Percentiles rank a stretch among this genome's conserved stretches.
These are phyloP conservation scores for Hirtodrosophila trivittata DNA, from an alignment of 2,888 invertebrate genomes.

Conservation along the genomic window DNA sequence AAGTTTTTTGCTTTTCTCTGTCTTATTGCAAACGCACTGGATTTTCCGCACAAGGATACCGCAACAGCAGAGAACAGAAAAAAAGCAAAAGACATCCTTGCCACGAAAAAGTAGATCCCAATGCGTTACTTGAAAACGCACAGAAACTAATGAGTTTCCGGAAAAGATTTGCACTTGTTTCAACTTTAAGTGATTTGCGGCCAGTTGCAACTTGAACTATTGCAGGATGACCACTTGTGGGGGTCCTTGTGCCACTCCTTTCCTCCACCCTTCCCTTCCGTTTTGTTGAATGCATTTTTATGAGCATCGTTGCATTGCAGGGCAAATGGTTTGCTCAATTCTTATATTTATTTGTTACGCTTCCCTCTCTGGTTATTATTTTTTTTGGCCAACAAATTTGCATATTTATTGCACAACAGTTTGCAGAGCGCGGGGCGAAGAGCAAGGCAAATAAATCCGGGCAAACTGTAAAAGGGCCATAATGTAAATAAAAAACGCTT, in stretches of 20 bases:
- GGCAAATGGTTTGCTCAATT: conserved; percentile 18
- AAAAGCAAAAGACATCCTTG: too few relatives aligned
- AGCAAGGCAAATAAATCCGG: conserved; percentile 68
- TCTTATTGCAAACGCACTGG: conserved; percentile 38
- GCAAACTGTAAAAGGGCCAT: conserved; percentile 31
- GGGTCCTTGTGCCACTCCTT: not conserved
- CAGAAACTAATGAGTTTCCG: conserved; percentile 72
- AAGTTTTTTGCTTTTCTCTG: conserved; percentile 26
- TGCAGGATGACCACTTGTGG: conserved; percentile 26
- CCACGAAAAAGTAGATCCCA: conserved; percentile 10
- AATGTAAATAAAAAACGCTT: conserved; percentile 60
- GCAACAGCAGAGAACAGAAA: conserved; percentile 1
- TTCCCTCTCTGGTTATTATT: conserved; percentile 16
- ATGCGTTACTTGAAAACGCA: conserved; percentile 22
- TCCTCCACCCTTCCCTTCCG: conserved; percentile 1
- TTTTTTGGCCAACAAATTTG: conserved; percentile 56
- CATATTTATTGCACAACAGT: conserved; percentile 76
- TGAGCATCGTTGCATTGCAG: conserved; percentile 25
- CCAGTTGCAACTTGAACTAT: conserved; percentile 19
- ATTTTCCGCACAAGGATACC: conserved; percentile 20
- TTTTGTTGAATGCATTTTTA: conserved; percentile 58
- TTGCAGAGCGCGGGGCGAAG: conserved; percentile 46
- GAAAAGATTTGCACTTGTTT: conserved; percentile 54
- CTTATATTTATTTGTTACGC: conserved; percentile 33
- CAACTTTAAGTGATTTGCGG: conserved; percentile 60